A percentile compares a stretch with the other conserved stretches of the same genome.
phyloP scores from a whole-genome alignment of 2,797 vertebrate genomes.

The Lophius americanus region DNA sequence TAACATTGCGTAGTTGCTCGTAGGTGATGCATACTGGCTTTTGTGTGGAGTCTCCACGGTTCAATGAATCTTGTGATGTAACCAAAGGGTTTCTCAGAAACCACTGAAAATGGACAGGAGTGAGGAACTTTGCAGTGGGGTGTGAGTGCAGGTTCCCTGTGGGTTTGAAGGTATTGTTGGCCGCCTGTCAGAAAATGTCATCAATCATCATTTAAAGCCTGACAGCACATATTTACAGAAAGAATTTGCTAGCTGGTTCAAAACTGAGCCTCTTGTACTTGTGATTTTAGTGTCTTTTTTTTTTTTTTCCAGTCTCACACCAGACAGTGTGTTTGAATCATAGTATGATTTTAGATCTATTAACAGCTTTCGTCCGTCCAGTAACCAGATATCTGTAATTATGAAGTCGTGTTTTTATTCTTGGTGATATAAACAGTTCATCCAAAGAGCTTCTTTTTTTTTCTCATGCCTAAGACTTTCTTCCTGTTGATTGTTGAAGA shows the following conservation, averaged over 20 bases:
- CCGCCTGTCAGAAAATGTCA: constrained; percentile 46
- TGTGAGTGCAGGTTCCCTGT: constrained; percentile 61
- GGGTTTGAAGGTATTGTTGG: constrained; percentile 52
- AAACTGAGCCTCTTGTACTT: constrained; percentile 2
- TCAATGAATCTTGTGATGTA: constrained; percentile 67
- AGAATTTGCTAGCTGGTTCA: constrained; percentile 17
- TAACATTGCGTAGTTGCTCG: constrained; percentile 29
- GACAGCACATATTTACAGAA: constrained; percentile 38
- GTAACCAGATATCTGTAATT: neutral
- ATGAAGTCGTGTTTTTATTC: neutral
- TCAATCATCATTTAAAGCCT: constrained; percentile 44
- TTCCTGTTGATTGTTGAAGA: too few relatives aligned
- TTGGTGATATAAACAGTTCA: neutral
- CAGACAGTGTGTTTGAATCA: neutral
- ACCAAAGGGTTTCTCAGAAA: constrained; percentile 68
- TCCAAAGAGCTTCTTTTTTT: neutral
- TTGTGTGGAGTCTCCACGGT: constrained; percentile 66
- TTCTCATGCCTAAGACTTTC: too few relatives aligned
- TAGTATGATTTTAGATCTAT: neutral
- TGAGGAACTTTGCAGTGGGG: constrained; percentile 70
- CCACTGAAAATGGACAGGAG: constrained; percentile 54
- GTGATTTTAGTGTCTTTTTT: neutral
- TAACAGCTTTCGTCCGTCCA: neutral
- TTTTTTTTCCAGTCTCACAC: neutral
- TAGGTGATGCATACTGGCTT: constrained; percentile 53